Evolutionary conservation across 2,113 vertebrate species (phyloP).

Genomic region (Theristicus caerulescens): DNA sequence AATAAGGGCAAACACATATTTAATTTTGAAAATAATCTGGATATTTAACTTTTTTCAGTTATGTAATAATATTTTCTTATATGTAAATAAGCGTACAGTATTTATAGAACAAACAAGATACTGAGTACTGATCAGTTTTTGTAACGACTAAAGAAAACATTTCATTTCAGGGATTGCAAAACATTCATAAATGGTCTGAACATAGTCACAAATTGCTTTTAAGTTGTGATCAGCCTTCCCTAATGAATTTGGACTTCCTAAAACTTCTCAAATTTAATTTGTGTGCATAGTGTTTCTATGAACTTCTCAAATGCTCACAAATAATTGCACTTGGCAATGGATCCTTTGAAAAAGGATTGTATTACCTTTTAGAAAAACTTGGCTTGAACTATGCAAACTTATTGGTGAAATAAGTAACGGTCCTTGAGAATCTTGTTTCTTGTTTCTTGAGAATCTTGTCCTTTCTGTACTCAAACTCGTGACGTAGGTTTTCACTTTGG

Average conservation of each 20-base stretch:
- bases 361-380: constrained; percentile 76
- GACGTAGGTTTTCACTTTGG: constrained; percentile 15
- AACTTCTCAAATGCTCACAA: constrained; percentile 63
- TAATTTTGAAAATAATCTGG: not conserved
- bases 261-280: constrained; percentile 43
- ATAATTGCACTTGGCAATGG: constrained; percentile 73
- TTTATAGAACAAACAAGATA: not conserved
- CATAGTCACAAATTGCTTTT: constrained; percentile 69
- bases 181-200: constrained; percentile 29
- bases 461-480: constrained; percentile 41
- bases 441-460: constrained; percentile 68
- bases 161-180: constrained; percentile 24
- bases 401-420: constrained; percentile 67
- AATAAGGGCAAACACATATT: not conserved
- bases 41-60: not conserved
- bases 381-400: constrained; percentile 70
- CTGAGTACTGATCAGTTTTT: not conserved
- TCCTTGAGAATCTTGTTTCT: constrained; percentile 9
- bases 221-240: constrained; percentile 43
- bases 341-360: constrained; percentile 77
- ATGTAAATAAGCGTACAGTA: not conserved
- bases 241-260: constrained; percentile 53
- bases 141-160: not conserved
- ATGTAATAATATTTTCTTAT: not conserved
- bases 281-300: constrained; percentile 40